phyloP scores from a whole-genome alignment of 2,797 vertebrate species.

The Tenualosa ilisha region DNA sequence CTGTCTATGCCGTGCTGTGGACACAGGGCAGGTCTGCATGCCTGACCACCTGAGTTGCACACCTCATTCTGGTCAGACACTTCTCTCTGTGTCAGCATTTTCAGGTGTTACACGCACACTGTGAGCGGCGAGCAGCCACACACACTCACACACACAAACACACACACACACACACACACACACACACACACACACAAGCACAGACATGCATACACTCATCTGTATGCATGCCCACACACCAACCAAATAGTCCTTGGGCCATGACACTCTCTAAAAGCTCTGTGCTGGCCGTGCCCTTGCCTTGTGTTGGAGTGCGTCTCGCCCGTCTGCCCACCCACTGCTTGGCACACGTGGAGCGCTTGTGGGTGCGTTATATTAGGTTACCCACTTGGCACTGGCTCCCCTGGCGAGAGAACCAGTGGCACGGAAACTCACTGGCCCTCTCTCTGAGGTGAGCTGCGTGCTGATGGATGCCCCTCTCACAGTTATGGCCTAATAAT shows the following conservation, averaged over 20 bases:
- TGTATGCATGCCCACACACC: background rate
- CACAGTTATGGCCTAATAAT: background rate
- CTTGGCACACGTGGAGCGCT: conserved; percentile 1
- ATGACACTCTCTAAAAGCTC: background rate
- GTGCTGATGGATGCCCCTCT: conserved; percentile 11
- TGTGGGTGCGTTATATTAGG: background rate
- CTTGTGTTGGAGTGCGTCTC: background rate
- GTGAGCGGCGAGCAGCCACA: background rate
- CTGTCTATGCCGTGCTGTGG: background rate
- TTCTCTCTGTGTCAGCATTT: background rate
- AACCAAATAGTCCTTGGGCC: conserved; percentile 2
- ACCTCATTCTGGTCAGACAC: background rate
- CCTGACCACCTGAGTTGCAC: background rate
- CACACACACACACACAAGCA: background rate
- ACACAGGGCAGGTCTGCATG: background rate
- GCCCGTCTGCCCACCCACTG: background rate
- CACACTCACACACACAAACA: background rate
- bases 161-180: background rate
- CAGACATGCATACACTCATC: background rate
- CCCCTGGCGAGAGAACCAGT: background rate
- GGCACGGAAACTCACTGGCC: background rate
- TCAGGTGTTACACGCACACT: background rate
- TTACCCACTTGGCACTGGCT: background rate
- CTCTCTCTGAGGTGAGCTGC: background rate
- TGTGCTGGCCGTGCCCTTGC: background rate